Conservation (phyloP, 2,113 vertebrate species). For the Dasyurus viverrinus region DNA sequence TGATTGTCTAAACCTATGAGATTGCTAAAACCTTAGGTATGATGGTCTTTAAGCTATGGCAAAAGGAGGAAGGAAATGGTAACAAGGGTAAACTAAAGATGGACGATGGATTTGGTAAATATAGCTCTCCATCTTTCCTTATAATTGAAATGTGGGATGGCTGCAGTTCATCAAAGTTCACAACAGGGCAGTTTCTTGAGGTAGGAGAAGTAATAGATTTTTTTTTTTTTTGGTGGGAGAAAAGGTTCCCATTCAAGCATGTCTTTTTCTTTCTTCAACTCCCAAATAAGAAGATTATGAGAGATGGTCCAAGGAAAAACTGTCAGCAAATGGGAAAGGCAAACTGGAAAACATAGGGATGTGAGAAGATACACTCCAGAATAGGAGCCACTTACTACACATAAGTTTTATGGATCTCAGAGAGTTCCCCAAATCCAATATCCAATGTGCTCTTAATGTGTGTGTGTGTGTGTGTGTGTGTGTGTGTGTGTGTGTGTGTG, state of each 20-base stretch:
- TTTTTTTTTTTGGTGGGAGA: neutral
- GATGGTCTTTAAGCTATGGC: too few relatives aligned
- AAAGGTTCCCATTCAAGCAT: neutral
- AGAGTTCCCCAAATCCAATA: neutral
- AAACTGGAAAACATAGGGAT: neutral
- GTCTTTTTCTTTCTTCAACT: neutral
- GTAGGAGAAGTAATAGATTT: neutral
- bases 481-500: neutral
- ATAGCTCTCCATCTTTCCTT: neutral
- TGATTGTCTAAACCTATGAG: too few relatives aligned
- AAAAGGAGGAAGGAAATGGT: neutral
- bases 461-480: neutral
- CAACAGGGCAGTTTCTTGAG: neutral
- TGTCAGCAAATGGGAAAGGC: neutral
- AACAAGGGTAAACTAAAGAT: neutral
- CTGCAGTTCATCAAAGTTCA: neutral
- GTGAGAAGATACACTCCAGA: neutral
- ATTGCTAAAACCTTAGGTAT: too few relatives aligned
- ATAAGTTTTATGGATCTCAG: neutral
- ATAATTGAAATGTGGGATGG: neutral
- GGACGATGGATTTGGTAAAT: neutral
- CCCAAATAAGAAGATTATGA: neutral
- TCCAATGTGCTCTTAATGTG: neutral
- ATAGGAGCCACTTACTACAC: neutral
- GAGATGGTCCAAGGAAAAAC: neutral